These are phyloP conservation scores for Nomada ferruginata DNA, from an alignment of 2,888 invertebrate genomes.

Conservation along the genomic window DNA sequence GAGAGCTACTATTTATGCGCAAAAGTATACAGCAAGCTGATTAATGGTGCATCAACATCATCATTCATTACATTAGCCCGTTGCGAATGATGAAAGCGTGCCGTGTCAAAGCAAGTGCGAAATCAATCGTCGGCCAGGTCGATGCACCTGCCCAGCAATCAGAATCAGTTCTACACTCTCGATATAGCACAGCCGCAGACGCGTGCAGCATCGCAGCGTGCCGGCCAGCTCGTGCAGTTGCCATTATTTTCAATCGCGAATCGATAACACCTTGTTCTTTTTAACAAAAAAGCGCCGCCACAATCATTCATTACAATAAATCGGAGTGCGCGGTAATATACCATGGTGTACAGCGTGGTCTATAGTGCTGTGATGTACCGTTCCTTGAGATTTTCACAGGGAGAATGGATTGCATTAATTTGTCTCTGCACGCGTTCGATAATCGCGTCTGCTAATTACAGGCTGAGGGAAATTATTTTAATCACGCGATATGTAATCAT, in stretches of 20 bases:
- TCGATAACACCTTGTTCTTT: constrained; percentile 28
- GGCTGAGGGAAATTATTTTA: constrained; percentile 2
- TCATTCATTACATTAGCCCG: constrained; percentile 71
- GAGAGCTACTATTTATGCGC: constrained; percentile 21
- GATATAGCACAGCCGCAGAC: constrained; percentile 38
- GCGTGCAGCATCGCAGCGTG: neutral
- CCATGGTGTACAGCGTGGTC: neutral
- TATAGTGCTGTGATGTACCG: neutral
- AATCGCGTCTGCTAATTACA: constrained; percentile 22
- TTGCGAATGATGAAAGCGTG: constrained; percentile 63
- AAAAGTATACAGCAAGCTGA: constrained; percentile 52
- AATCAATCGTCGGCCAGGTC: constrained; percentile 69
- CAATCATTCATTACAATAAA: constrained; percentile 54
- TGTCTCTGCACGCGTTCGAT: constrained; percentile 16
- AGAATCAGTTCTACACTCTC: constrained; percentile 51
- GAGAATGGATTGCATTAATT: constrained; percentile 10
- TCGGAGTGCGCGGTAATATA: neutral
- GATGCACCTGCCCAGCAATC: constrained; percentile 59
- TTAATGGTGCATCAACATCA: constrained; percentile 66
- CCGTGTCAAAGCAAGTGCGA: constrained; percentile 69
- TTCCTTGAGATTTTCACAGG: constrained; percentile 21
- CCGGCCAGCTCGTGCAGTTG: constrained; percentile 19
- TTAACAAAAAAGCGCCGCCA: constrained; percentile 14
- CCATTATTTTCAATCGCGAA: constrained; percentile 51
- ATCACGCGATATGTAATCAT: constrained; percentile 26